These are phyloP conservation scores for Pherbina coryleti DNA, from an alignment of 2,888 invertebrate species.

Conservation along the genomic window DNA sequence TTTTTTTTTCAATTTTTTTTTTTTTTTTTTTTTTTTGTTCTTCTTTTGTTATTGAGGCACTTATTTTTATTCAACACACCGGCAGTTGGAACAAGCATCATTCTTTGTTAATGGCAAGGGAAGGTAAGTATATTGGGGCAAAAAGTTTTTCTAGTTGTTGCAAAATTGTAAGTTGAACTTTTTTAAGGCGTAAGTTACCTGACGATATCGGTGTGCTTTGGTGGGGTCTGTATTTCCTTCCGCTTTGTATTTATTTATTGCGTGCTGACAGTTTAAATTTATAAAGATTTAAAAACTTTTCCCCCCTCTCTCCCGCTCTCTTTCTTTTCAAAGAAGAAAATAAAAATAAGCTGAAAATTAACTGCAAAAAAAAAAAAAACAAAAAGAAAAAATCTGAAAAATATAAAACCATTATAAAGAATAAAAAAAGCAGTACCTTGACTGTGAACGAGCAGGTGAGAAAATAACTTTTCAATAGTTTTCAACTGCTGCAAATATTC, in stretches of 20 bases:
- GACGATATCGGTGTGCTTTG: neutral
- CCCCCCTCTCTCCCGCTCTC: neutral
- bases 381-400: too few species aligned
- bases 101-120: neutral
- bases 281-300: conserved; percentile 33
- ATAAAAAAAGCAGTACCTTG: neutral
- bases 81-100: neutral
- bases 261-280: conserved; percentile 35
- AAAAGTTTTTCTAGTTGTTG: conserved; percentile 7
- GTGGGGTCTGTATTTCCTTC: neutral
- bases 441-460: neutral
- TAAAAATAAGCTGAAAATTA: neutral
- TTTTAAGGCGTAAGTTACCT: neutral
- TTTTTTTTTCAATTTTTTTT: too few species aligned
- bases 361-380: neutral
- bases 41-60: too few species aligned
- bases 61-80: neutral
- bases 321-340: neutral
- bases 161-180: conserved; percentile 9
- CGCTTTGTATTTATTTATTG: neutral
- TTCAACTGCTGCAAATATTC: neutral
- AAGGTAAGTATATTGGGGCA: neutral
- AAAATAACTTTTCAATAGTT: neutral
- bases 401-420: neutral
- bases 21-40: too few species aligned